Base-by-base conservation (phyloP, 2,113 vertebrate species). In the Eudyptes chrysolophus region DNA sequence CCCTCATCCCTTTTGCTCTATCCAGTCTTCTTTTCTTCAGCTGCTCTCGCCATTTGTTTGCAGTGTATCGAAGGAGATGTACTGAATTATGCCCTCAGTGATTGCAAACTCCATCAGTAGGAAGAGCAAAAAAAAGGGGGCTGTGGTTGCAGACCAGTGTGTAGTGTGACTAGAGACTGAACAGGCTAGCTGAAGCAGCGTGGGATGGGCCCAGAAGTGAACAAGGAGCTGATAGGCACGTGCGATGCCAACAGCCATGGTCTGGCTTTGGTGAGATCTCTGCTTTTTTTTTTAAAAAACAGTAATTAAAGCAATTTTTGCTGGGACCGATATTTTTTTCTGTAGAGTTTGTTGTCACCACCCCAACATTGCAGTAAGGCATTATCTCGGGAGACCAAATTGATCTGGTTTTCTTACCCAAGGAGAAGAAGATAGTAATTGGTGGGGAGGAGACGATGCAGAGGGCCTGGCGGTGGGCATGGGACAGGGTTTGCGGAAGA, bases 331-430 rank as follows among this genome's bases (percentile, higher is more conserved):
- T 38, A 15, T 49, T 66, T 46, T 36, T 9, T 30, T 36, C 4
- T 34, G 1, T 8, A 5, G 58, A 34, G 42, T 18, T n/a, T 78
- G 30, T 66, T 27, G 16, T 10, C 58, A 6, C 77, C n/a, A 22
- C 20, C 32, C n/a, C 24, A 5, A 0, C 6, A 9, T 26, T 21
- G 12, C 81, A 22, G 68, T 36, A 4, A 1, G 3, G 4, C 38
- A 1, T 29, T 68, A 5, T 34, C 42, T 19, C 1, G 1, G 66
- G 48, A 36, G 52, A 8, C 46, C 26, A 21, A 3, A 12, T 18
- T 12, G 22, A 17, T 38, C 22, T 55, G 16, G 6, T 54, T 83
- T 75, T 70, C 84, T 52, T 51, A 14, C 24, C 38, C 18, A 32
- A 22, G 64, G 64, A 38, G 46, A 51, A 40, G 55, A 42, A 7